Evolutionary conservation across 2,113 vertebrate species (phyloP).

Genomic region (Tupaia tana): DNA sequence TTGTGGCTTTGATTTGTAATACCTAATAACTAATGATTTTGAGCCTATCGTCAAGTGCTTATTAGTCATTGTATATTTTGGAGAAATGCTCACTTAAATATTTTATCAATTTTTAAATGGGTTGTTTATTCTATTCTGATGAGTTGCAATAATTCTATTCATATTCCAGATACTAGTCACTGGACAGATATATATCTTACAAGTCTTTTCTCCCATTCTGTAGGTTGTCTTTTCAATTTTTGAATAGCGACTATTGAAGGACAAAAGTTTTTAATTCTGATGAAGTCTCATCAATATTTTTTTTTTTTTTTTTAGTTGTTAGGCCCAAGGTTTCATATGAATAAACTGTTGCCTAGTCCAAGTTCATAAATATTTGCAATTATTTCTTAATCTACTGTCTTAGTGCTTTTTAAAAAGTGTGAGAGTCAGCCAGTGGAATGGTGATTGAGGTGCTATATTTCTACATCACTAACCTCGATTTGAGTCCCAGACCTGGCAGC

Average conservation of each 20-base stretch:
- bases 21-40: not conserved
- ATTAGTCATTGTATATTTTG: not conserved
- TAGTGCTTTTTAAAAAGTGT: not conserved
- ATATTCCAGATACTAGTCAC: not conserved
- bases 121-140: not conserved
- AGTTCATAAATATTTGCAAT: not conserved
- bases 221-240: not conserved
- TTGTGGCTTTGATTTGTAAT: not conserved
- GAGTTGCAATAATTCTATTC: not conserved
- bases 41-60: not conserved
- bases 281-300: too few species aligned
- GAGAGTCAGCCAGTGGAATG: too few species aligned
- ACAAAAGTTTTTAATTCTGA: too few species aligned
- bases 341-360: not conserved
- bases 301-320: not conserved
- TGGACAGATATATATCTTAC: not conserved
- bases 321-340: not conserved
- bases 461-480: too few species aligned
- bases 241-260: too few species aligned
- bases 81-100: too few species aligned
- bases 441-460: too few species aligned
- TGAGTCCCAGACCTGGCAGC: too few species aligned
- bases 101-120: too few species aligned
- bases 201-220: not conserved
- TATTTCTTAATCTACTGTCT: not conserved